Evolutionary conservation across 2,797 vertebrate species (phyloP), one percentile per base, ranked within the genome.

Genomic region (Acridotheres tristis): DNA sequence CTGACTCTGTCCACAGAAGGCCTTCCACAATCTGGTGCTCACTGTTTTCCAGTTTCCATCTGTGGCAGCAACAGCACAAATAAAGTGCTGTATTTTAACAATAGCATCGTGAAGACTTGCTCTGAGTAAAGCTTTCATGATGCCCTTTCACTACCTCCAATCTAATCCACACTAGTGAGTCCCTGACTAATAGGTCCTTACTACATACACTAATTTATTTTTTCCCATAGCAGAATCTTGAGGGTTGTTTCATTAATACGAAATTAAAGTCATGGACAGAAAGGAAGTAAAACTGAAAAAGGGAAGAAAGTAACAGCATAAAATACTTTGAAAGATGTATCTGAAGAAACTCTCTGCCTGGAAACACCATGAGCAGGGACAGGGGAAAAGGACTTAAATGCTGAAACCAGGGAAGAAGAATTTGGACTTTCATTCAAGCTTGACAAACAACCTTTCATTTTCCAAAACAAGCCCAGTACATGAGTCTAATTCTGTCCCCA

Each of bases 201-300:
- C 51, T 27, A 81, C 23, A 78, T 20, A 65, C 16, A 90, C 32
- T 80, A 85, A 84, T 89, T 90, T 79, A 47, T 57, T 81, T 88
- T 72, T 57, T 32, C 62, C 77, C 74, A 22, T 7, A 75, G 82
- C 29, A 94, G 67, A 85, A 88, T 82, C 45, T 48, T 61, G 22
- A 82, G 32, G 8, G 34, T 51, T 88, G 43, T 79, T 93, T 81
- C 69, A 77, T 77, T 71, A 93, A 78, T 50, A 71, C 9, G 47
- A 88, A 85, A 90, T 59, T 48, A 47, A 87, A 95, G 85, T 45
- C 26, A 80, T 14, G 9, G 42, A 36, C 26, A 89, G 79, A 81
- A 91, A 73, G 29, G 29, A 94, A 89, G 88, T 48, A 89, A 80
- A 95, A 88, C 27, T n/a, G 57, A 80, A 83, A 88, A 93, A 17